Evolutionary conservation across 1,140 invertebrate genomes (phyloP), one percentile per base, ranked within the genome.

Genomic region (Euwallacea similis): DNA sequence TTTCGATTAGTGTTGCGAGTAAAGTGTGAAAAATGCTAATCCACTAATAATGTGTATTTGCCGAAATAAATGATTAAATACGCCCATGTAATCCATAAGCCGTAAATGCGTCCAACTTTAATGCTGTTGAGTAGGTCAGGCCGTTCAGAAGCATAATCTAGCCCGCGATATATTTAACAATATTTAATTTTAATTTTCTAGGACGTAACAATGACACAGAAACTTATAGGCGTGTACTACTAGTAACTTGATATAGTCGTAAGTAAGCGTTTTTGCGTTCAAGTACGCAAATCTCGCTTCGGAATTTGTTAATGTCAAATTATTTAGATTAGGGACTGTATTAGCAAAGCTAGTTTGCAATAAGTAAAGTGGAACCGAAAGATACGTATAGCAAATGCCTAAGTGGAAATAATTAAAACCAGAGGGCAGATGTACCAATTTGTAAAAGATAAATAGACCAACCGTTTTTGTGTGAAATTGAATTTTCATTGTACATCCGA

Each of bases 61-160:
- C 60, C 44, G n/a, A 47, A 50, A 63, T 46, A 33, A 63, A 63
- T 11, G 2, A 13, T 43, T 21, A 67, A 42, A 13, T 11, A 56
- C 46, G 46, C 9, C 46, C 9, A 50, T 50, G 50, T 58, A 60
- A 68, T 59, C 42, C 55, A 68, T 60, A 50, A 50, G 46, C 66
- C 41, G 55, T 42, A 43, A 66, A 66, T 66, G 21, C 54, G 56
- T 50, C 64, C 64, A 66, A 66, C 64, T 47, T 66, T 66, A 68
- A 68, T 47, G 50, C 66, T 50, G 66, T 68, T 68, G 66, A 68
- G 66, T 68, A 68, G 66, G 66, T 68, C 66, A 68, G 66, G 55
- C 55, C 42, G 55, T 60, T 15, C 46, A 50, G 66, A 59, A 13
- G 15, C 50, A 60, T 68, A 60, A 60, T 50, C 66, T 68, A 60